Evolutionary conservation across 1,140 invertebrate species (phyloP).

Genomic region (Zaprionus ornatus): DNA sequence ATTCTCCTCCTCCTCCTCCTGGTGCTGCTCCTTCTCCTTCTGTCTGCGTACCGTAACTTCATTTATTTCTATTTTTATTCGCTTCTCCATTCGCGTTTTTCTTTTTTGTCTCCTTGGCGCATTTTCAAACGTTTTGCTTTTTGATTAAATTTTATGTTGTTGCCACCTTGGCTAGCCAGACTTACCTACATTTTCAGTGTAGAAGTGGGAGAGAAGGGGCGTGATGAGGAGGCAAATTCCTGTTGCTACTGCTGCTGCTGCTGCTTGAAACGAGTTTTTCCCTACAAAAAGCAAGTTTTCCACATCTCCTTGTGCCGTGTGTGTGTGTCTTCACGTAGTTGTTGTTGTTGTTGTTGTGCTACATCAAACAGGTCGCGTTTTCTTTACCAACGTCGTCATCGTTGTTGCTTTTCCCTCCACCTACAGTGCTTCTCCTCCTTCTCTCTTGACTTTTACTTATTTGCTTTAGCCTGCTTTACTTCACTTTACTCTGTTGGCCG

Average conservation of each 20-base stretch:
- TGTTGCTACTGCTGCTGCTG: constrained; percentile 20
- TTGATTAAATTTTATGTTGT: constrained; percentile 77
- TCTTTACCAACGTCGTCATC: constrained; percentile 56
- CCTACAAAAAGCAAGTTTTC: constrained; percentile 60
- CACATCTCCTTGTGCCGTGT: constrained; percentile 70
- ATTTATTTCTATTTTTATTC: constrained; percentile 12
- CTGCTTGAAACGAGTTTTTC: constrained; percentile 71
- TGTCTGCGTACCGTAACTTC: constrained; percentile 26
- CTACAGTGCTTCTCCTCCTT: background rate
- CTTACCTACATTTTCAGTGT: constrained; percentile 69
- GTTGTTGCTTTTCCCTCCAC: constrained; percentile 45
- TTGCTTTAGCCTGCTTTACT: constrained; percentile 38
- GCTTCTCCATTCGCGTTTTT: constrained; percentile 5
- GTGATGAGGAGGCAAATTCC: constrained; percentile 21
- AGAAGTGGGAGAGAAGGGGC: too few relatives aligned
- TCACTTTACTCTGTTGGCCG: constrained; percentile 14
- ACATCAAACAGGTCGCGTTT: constrained; percentile 77
- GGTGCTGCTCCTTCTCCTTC: too few relatives aligned
- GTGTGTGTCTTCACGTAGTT: constrained; percentile 32
- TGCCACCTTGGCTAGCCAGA: constrained; percentile 36
- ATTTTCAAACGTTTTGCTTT: constrained; percentile 78
- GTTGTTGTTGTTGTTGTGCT: constrained; percentile 29
- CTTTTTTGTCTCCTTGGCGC: constrained; percentile 48
- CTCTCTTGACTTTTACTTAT: constrained; percentile 65
- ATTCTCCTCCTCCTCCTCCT: constrained; percentile 6